Evolutionary conservation across 2,113 vertebrate genomes (phyloP).

Genomic region (Chrysochloris asiatica): DNA sequence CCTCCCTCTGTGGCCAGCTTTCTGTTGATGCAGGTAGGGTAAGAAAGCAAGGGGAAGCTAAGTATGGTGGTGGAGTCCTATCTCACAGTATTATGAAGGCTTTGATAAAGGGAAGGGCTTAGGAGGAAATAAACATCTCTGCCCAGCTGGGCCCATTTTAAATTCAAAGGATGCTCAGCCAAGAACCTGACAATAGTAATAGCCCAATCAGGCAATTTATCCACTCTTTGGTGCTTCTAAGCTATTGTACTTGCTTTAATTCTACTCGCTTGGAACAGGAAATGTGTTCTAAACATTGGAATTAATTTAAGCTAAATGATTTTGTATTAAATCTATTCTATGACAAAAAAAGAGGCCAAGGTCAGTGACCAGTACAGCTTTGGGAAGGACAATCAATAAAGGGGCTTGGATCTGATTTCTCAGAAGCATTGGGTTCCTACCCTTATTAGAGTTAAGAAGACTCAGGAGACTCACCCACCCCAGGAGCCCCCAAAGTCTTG

Average conservation of each 20-base stretch:
- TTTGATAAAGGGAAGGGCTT: neutral
- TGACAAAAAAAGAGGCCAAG: neutral
- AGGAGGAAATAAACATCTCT: neutral
- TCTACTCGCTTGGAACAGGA: neutral
- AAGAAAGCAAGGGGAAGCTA: neutral
- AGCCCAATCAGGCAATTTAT: neutral
- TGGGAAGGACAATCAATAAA: neutral
- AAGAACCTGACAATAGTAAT: neutral
- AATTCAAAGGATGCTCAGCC: neutral
- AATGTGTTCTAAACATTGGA: conserved; percentile 23
- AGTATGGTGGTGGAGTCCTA: neutral
- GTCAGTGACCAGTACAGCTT: neutral
- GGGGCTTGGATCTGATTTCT: neutral
- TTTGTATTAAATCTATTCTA: neutral
- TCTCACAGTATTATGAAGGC: neutral
- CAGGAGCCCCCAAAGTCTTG: neutral
- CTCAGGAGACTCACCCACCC: neutral
- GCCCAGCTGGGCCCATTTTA: neutral
- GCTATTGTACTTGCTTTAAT: conserved; percentile 6
- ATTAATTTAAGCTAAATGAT: conserved; percentile 44
- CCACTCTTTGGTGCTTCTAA: neutral
- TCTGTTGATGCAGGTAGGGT: neutral
- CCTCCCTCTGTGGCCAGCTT: neutral
- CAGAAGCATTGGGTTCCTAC: neutral
- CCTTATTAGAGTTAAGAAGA: neutral